These are phyloP conservation scores for Arge pagana DNA, from an alignment of 2,888 invertebrate genomes.

Conservation along the genomic window DNA sequence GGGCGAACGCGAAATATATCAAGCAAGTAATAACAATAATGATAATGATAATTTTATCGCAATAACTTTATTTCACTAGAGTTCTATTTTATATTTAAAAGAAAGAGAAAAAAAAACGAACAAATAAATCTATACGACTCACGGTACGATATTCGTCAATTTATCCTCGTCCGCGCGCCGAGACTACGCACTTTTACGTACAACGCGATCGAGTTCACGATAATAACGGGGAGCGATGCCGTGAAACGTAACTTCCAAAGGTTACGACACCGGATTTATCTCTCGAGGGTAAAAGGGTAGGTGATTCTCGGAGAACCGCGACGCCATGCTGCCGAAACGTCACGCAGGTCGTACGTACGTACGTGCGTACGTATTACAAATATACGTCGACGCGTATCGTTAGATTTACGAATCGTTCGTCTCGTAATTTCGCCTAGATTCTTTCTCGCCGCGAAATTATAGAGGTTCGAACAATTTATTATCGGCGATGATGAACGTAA, in stretches of 20 bases:
- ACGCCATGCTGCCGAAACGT: too few relatives aligned
- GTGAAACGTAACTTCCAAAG: too few relatives aligned
- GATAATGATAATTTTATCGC: background rate
- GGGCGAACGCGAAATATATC: conserved; percentile 1
- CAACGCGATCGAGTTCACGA: conserved; percentile 10
- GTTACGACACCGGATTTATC: too few relatives aligned
- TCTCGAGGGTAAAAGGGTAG: too few relatives aligned
- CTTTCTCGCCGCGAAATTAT: too few relatives aligned
- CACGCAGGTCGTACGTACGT: too few relatives aligned
- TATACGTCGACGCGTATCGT: too few relatives aligned
- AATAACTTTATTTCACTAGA: conserved; percentile 17
- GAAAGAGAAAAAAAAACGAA: background rate
- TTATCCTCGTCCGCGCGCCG: conserved; percentile 28
- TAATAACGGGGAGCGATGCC: background rate
- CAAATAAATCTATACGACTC: background rate
- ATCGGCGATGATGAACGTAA: conserved; percentile 23
- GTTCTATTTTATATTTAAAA: conserved; percentile 28
- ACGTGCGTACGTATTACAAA: too few relatives aligned
- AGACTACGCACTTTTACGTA: background rate
- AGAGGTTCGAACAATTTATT: too few relatives aligned
- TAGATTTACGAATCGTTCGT: too few relatives aligned
- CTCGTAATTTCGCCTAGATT: too few relatives aligned
- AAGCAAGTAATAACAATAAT: conserved; percentile 13
- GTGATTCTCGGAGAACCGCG: too few relatives aligned
- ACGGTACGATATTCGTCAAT: conserved; percentile 44